Base-by-base conservation (phyloP, 2,113 vertebrate genomes). In the Alethe diademata region DNA sequence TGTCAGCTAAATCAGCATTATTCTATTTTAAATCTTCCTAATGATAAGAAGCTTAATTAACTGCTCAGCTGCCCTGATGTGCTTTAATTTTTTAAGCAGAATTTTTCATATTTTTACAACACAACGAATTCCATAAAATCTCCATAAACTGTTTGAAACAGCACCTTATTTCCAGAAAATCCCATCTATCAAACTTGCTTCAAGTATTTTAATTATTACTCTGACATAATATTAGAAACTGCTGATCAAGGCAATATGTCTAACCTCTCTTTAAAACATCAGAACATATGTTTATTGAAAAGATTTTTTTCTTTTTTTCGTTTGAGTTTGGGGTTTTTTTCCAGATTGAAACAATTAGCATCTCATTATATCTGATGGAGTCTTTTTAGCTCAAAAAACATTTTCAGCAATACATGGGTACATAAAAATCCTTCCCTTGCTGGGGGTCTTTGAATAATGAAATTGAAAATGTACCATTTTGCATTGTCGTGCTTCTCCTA, bases 11-110 rank as follows among this genome's bases (percentile, higher is more conserved):
- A 96, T 81, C 51, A 78, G n/a, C 86, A 90, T 91, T 88, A 75
- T 62, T 95, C 53, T 67, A 75, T 62, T 95, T 51, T 67, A 40
- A 28, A 43, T 69, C 36, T 88, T 45, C 53, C 33, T 70, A 66
- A 95, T 91, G 47, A 70, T 92, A 95, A 91, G 73, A 85, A 86
- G 29, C 15, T 61, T 88, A 92, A 97, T 92, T 94, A 97, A 92
- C 53, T 95, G 56, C 42, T 81, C 29, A 45, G 33, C 24, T 86
- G 51, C 10, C 62, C 24, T 62, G 17, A 56, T 78, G 19, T 79
- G 71, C 35, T 92, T 92, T 96, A 70, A 94, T 70, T 97, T 97
- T 95, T 86, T 86, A 74, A 96, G 45, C 36, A 71, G 31, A 69
- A 26, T 17, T 94, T 66, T 86, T 83, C 40, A 62, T 74, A 75